These are phyloP conservation scores for Meloidogyne exigua DNA, from an alignment of 1,140 invertebrate species.

Conservation along the genomic window DNA sequence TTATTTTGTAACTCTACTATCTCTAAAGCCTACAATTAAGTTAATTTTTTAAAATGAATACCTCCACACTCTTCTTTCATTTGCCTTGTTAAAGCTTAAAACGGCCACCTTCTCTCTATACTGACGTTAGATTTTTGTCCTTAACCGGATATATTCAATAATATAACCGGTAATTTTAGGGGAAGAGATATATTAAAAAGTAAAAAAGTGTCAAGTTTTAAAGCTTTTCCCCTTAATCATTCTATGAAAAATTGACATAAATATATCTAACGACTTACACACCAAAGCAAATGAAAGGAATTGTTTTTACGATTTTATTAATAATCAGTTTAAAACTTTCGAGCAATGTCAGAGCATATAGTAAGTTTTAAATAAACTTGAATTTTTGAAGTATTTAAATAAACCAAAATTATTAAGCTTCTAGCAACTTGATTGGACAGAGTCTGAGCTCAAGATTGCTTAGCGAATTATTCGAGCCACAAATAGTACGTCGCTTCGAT, in stretches of 20 bases:
- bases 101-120: background rate
- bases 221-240: background rate
- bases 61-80: background rate
- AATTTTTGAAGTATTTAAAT: background rate
- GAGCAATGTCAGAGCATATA: background rate
- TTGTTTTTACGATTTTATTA: background rate
- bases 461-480: background rate
- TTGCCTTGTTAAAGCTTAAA: background rate
- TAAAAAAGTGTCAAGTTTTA: background rate
- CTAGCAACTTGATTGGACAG: background rate
- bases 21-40: background rate
- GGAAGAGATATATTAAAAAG: background rate
- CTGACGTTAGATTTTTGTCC: background rate
- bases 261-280: background rate
- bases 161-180: background rate
- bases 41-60: background rate
- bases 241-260: background rate
- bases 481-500: slow-evolving; percentile 1
- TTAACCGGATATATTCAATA: background rate
- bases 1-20: too few relatives aligned
- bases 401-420: background rate
- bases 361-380: background rate
- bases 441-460: background rate
- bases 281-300: background rate
- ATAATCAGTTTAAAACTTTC: background rate